Evolutionary conservation across 2,113 vertebrate species (phyloP), one percentile per base, ranked within the genome.

Genomic region (Kryptolebias marmoratus): DNA sequence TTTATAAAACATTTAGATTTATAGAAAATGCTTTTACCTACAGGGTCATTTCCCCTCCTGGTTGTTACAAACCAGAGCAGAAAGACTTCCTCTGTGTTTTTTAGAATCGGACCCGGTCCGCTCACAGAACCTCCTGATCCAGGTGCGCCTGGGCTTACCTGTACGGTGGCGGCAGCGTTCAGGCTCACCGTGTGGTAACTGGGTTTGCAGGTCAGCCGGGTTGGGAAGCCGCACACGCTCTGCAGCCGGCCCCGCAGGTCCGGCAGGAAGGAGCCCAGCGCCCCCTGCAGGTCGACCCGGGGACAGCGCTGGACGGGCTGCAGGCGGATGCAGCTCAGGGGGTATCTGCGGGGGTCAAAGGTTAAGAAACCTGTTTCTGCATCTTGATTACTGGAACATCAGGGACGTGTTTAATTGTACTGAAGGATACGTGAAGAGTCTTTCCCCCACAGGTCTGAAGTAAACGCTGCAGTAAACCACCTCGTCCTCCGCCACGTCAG

Each of bases 261-360:
- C 66, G 90, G 90, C 88, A 95, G 44, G 87, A 98, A 98, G 82
- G 84, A 77, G 77, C 63, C 88, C 71, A 96, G 64, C 64, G 92
- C 93, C 58, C 64, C 88, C 93, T 95, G 93, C 79, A 90, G 90
- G 85, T 95, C 87, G 50, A 82, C 87, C 68, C 91, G 87, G 5
- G 95, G 93, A 67, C 95, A 96, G 79, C 92, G 94, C 83, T 97
- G 95, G 14, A 93, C 56, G 1, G 95, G 94, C 81, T 95, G 94
- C 86, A 94, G 96, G 88, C 96, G 94, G 78, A 98, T 83, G 70
- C 97, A 98, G 80, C 86, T 93, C 78, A 96, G 84, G 54, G 96
- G 97, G 67, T 98, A 98, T 4, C 94, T 94, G 82, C 13, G 36
- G 49, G 0, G 56, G n/a, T 9, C 0, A 1, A 18, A 15, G 31